Evolutionary conservation across 2,113 vertebrate genomes (phyloP).

Genomic region (Campylomormyrus numenius): DNA sequence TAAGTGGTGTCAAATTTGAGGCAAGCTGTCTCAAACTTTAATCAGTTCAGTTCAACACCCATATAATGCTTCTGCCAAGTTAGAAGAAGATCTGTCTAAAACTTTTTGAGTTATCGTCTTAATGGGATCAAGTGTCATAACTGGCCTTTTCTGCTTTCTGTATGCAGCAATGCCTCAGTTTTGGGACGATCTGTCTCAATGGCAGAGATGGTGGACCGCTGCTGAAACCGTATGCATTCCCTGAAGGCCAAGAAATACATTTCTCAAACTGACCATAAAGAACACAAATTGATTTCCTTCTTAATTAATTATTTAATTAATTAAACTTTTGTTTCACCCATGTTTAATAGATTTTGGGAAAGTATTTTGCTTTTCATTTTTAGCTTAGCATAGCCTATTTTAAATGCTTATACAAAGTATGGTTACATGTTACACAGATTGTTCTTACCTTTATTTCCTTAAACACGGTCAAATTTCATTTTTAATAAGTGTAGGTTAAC

Average conservation of each 20-base stretch:
- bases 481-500: background rate
- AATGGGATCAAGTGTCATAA: too few species aligned
- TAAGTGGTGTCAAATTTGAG: too few species aligned
- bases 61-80: too few species aligned
- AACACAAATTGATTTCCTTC: background rate
- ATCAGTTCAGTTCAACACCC: too few species aligned
- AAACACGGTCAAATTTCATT: background rate
- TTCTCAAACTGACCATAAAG: background rate
- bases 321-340: background rate
- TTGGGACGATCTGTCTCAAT: too few species aligned
- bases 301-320: background rate
- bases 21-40: too few species aligned
- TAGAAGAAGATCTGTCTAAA: too few species aligned
- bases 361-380: background rate
- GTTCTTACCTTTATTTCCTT: background rate
- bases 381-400: background rate
- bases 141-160: too few species aligned
- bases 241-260: background rate
- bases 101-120: too few species aligned
- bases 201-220: too few species aligned
- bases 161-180: too few species aligned
- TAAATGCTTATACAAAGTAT: background rate
- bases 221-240: too few species aligned
- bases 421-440: background rate
- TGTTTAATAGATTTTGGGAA: background rate